Percentiles rank a stretch among this genome's conserved stretches.
Conservation (phyloP, 92 coral and sea anemone species). For the Bergia puertoricense region DNA sequence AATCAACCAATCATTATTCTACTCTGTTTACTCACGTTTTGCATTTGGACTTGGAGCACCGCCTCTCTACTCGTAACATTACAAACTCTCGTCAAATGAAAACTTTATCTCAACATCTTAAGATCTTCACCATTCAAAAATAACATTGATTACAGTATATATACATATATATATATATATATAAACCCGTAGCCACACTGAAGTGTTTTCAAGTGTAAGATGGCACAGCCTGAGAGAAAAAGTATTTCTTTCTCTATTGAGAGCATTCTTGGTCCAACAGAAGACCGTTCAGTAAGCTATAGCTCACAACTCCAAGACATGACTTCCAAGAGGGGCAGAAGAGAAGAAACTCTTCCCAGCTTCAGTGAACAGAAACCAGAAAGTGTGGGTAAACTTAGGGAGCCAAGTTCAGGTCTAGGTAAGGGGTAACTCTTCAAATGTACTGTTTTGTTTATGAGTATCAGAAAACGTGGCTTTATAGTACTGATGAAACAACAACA, state of each 20-base stretch:
- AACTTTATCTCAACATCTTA: neutral
- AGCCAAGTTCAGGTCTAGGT: conserved; percentile 7
- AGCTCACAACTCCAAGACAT: neutral
- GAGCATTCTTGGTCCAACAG: conserved; percentile 26
- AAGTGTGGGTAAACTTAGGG: neutral
- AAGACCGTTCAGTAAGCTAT: neutral
- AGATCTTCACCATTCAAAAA: neutral
- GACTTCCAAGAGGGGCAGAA: neutral
- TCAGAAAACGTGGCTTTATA: conserved; percentile 1
- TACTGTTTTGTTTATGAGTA: neutral
- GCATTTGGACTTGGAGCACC: conserved; percentile 13
- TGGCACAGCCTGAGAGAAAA: conserved; percentile 28
- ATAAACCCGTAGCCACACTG: neutral
- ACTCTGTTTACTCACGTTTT: conserved; percentile 16
- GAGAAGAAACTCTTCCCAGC: neutral
- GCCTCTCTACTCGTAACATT: conserved; percentile 8
- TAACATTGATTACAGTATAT: neutral
- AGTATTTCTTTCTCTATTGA: conserved; percentile 29
- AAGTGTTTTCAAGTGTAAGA: neutral
- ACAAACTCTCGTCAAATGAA: neutral
- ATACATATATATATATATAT: neutral
- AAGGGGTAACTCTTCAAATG: neutral
- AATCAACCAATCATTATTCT: conserved; percentile 11
- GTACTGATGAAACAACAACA: too few relatives aligned
- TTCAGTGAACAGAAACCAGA: neutral